Evolutionary conservation across 2,888 invertebrate genomes (phyloP), one percentile per base, ranked within the genome.

Genomic region (Penaeus monodon): DNA sequence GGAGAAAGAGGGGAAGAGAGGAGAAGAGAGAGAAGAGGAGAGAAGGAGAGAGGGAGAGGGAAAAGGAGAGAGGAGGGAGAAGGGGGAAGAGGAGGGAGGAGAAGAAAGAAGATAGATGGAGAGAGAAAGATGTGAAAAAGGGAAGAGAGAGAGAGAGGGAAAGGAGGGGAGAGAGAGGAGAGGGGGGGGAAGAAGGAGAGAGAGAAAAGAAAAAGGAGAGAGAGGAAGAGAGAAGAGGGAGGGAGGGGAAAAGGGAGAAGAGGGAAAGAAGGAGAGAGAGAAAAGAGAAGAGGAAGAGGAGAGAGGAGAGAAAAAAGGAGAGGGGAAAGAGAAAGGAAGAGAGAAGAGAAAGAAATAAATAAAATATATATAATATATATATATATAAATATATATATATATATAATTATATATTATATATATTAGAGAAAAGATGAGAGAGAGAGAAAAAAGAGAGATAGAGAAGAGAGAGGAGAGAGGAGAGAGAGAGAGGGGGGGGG

Each of bases 81-180:
- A 17, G 14, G 33, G 12, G 33, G 10, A 49, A 76, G 76, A 44
- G 29, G 44, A 10, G 8, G 44, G 14, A 12, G 14, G 44, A 38
- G 44, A 38, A 38, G 38, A 38, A 38, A 38, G 8, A 10, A 38
- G 44, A 29, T 3, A 76, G 76, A 76, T 49, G 8, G 29, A 29
- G 76, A 76, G 76, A 29, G 76, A 76, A 4, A 76, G 38, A 38
- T 2, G 6, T 2, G 6, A 6, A 38, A 6, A 38, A 6, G 6
- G 38, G 6, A 6, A 38, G 76, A 76, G 76, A 76, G 44, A 38
- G 38, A 76, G 76, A 76, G 44, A 76, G 76, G 38, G 76, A 38
- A 6, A 76, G 44, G 8, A 49, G 44, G 10, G 44, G 33, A 14
- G 3, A 14, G 33, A 38, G 7, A 7, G 66, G 66, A 22, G 66